These are phyloP conservation scores for Oscheius sp. DNA, from an alignment of 1,140 invertebrate species.

Conservation along the genomic window DNA sequence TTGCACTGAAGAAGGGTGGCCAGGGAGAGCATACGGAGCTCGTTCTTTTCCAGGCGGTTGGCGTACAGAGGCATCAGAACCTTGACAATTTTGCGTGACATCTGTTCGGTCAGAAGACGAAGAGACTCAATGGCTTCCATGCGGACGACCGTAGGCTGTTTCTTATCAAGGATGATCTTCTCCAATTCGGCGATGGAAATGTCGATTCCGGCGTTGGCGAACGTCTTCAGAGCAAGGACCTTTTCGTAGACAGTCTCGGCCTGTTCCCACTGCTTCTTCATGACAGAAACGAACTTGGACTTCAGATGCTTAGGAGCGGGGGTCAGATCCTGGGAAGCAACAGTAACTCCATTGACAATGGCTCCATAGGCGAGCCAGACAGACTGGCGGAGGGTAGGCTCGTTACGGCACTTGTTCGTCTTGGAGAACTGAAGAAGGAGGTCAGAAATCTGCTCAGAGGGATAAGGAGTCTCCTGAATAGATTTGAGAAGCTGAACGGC, in stretches of 20 bases:
- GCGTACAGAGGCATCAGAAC: conserved; percentile 52
- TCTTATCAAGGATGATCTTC: conserved; percentile 45
- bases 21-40: conserved; percentile 54
- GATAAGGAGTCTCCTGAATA: conserved; percentile 21
- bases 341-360: conserved; percentile 22
- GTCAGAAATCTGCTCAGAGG: conserved; percentile 27
- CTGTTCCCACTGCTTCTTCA: conserved; percentile 33
- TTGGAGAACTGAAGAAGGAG: conserved; percentile 3
- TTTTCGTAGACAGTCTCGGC: conserved; percentile 30
- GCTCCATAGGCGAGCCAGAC: conserved; percentile 29
- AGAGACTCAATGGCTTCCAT: conserved; percentile 55
- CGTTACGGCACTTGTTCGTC: neutral
- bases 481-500: conserved; percentile 28
- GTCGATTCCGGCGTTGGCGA: conserved; percentile 55
- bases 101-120: conserved; percentile 40
- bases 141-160: conserved; percentile 42
- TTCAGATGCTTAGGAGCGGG: conserved; percentile 12
- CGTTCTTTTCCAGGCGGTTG: conserved; percentile 46
- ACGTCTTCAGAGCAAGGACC: conserved; percentile 43
- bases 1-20: conserved; percentile 40
- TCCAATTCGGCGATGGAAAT: conserved; percentile 44
- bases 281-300: neutral
- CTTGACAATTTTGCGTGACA: conserved; percentile 48
- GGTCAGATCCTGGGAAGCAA: neutral
- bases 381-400: conserved; percentile 14